Percentiles rank a stretch among this genome's conserved stretches.
Conservation (phyloP, 2,797 vertebrate genomes). For the Yasuhikotakia modesta region DNA sequence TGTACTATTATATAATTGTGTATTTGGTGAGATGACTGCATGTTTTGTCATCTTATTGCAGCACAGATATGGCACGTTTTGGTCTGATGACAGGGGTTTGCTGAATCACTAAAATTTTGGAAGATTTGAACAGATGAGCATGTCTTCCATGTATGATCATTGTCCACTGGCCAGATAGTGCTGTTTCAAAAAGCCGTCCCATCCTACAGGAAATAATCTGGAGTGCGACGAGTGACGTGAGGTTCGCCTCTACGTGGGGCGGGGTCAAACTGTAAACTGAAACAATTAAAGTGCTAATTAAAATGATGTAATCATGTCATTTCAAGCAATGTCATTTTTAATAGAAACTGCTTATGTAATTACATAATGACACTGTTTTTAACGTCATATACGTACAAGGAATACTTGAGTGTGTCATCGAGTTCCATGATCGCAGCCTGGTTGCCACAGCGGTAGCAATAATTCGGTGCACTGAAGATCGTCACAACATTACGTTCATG, state of each 20-base stretch:
- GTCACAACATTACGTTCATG: slow-evolving; percentile 98
- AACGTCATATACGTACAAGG: slow-evolving; percentile 87
- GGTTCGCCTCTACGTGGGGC: slow-evolving; percentile 95
- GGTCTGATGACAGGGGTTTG: slow-evolving; percentile 81
- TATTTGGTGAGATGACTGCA: neutral
- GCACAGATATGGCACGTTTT: slow-evolving; percentile 61
- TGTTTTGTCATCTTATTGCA: slow-evolving; percentile 28
- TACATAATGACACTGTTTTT: neutral
- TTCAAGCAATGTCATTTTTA: neutral
- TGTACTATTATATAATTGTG: slow-evolving; percentile 23
- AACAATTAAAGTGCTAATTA: slow-evolving; percentile 12
- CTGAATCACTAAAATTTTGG: slow-evolving; percentile 64
- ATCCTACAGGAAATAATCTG: slow-evolving; percentile 96
- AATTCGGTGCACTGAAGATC: slow-evolving; percentile 98
- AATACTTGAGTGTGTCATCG: slow-evolving; percentile 98
- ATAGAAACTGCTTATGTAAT: neutral
- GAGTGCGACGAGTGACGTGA: slow-evolving; percentile 94
- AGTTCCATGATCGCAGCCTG: slow-evolving; percentile 99
- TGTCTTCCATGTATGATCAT: slow-evolving; percentile 71
- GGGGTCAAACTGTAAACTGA: slow-evolving; percentile 96
- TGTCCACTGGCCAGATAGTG: slow-evolving; percentile 55
- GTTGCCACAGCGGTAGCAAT: slow-evolving; percentile 98
- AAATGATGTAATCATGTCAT: neutral
- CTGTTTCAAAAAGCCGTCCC: slow-evolving; percentile 76
- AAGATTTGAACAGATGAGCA: slow-evolving; percentile 79